Evolutionary conservation across 2,797 vertebrate species (phyloP).

Genomic region (Sternarchorhynchus goeldii): DNA sequence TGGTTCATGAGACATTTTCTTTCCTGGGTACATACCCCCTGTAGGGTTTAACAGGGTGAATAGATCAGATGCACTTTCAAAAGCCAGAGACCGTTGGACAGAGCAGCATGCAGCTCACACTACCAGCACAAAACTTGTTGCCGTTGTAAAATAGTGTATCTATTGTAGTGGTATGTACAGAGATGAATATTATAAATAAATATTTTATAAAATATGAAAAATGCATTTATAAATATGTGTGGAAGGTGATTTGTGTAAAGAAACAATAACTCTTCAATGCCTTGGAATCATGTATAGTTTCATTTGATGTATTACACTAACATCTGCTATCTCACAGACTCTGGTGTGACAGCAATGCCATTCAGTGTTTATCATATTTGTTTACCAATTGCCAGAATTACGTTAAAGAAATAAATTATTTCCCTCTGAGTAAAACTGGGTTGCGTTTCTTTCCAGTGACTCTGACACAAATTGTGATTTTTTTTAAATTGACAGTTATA

Average conservation of each 20-base stretch:
- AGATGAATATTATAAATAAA: slow-evolving; percentile 81
- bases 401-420: slow-evolving; percentile 63
- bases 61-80: slow-evolving; percentile 67
- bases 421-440: slow-evolving; percentile 33
- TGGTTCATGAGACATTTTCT: slow-evolving; percentile 55
- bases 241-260: slow-evolving; percentile 72
- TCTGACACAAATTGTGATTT: background rate
- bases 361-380: slow-evolving; percentile 57
- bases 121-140: slow-evolving; percentile 78
- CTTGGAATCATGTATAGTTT: slow-evolving; percentile 65
- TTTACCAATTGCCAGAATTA: slow-evolving; percentile 49
- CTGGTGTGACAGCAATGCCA: slow-evolving; percentile 51
- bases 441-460: slow-evolving; percentile 20
- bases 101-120: slow-evolving; percentile 67
- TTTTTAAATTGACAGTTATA: no score
- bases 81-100: slow-evolving; percentile 64
- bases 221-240: slow-evolving; percentile 75
- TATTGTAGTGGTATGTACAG: slow-evolving; percentile 79
- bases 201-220: slow-evolving; percentile 70
- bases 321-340: slow-evolving; percentile 67
- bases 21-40: slow-evolving; percentile 64
- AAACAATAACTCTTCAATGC: slow-evolving; percentile 67
- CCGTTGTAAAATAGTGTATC: slow-evolving; percentile 80
- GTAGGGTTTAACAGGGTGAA: slow-evolving; percentile 67
- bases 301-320: slow-evolving; percentile 67